These are phyloP conservation scores for Pseudococcus longispinus DNA, from an alignment of 2,888 invertebrate species.

Conservation along the genomic window DNA sequence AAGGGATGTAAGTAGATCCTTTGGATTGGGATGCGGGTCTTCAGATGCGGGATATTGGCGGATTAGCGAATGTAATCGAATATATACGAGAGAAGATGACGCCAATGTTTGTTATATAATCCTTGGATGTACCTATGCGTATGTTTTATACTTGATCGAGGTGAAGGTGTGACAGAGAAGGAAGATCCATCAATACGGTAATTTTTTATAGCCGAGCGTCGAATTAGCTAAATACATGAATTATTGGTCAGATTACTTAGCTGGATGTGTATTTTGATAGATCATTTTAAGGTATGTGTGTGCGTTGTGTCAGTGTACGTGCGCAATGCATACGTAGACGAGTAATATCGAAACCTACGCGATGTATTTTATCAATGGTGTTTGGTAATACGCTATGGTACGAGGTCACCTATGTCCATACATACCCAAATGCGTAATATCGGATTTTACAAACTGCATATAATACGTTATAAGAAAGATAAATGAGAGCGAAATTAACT, in stretches of 20 bases:
- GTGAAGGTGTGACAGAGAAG: background rate
- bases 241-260: slow-evolving; percentile 27
- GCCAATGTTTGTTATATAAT: background rate
- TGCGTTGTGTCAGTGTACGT: background rate
- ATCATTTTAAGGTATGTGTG: background rate
- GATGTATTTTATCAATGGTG: slow-evolving; percentile 29
- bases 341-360: slow-evolving; percentile 30
- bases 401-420: background rate
- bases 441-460: background rate
- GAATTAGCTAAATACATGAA: background rate
- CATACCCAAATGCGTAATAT: background rate
- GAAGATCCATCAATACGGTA: background rate
- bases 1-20: background rate
- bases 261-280: background rate
- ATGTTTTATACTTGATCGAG: background rate
- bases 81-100: background rate
- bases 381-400: background rate
- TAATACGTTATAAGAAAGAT: background rate
- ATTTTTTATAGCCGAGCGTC: background rate
- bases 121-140: background rate
- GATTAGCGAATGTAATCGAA: background rate
- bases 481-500: slow-evolving; percentile 1
- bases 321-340: background rate
- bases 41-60: background rate
- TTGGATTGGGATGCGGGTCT: background rate